Percentiles rank a stretch among this genome's conserved stretches.
Evolutionary conservation across 1,140 invertebrate genomes (phyloP).

Genomic region (Adelges cooleyi): DNA sequence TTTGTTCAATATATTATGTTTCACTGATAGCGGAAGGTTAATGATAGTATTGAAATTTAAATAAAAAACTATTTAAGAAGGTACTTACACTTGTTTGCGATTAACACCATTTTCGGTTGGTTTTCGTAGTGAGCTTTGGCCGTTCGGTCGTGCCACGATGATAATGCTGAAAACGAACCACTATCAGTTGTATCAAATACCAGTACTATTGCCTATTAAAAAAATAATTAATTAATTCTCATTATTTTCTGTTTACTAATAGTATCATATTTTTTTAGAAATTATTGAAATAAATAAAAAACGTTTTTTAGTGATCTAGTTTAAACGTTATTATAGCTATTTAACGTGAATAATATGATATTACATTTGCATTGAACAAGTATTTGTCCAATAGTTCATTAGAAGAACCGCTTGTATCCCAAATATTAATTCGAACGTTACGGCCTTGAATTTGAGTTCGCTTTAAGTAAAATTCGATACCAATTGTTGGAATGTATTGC

Average conservation of each 20-base stretch:
- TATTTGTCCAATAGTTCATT: constrained; percentile 76
- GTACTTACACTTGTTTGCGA: constrained; percentile 60
- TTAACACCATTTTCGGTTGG: constrained; percentile 55
- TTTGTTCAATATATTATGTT: no score
- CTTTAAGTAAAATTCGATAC: constrained; percentile 69
- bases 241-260: no score
- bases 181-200: constrained; percentile 79
- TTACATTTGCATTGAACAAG: constrained; percentile 65
- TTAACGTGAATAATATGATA: not conserved
- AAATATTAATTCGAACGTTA: constrained; percentile 61
- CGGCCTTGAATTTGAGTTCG: constrained; percentile 54
- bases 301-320: no score
- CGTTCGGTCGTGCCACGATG: constrained; percentile 55
- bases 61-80: no score
- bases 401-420: constrained; percentile 68
- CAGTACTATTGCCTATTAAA: constrained; percentile 41
- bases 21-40: no score
- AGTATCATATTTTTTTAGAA: not conserved
- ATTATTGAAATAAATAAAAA: not conserved
- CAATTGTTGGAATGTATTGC: constrained; percentile 60
- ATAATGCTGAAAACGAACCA: constrained; percentile 64
- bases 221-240: not conserved
- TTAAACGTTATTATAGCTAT: no score
- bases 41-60: no score
- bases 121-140: constrained; percentile 45